Percentiles rank a stretch among this genome's conserved stretches.
Evolutionary conservation across 2,797 vertebrate genomes (phyloP).

Genomic region (Sebastes glaucus): DNA sequence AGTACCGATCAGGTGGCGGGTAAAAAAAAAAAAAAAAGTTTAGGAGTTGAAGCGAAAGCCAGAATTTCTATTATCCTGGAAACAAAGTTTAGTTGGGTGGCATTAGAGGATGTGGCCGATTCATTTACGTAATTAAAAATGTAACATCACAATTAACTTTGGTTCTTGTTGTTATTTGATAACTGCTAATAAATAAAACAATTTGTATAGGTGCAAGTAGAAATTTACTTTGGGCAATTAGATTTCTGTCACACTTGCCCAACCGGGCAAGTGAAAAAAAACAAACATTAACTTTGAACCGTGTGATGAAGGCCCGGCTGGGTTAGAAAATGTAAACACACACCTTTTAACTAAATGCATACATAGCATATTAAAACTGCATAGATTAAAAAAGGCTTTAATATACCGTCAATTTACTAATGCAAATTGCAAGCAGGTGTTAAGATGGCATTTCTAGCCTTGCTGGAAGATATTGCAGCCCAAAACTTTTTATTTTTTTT

Average conservation of each 20-base stretch:
- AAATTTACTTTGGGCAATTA: background rate
- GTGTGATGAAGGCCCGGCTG: background rate
- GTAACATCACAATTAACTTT: too few relatives aligned
- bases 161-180: too few relatives aligned
- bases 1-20: background rate
- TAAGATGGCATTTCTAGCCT: background rate
- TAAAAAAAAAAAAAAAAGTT: background rate
- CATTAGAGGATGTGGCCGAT: too few relatives aligned
- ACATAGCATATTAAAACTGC: background rate
- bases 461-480: background rate
- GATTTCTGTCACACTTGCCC: background rate
- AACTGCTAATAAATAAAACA: too few relatives aligned
- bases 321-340: background rate
- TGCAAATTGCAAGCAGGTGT: background rate
- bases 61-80: background rate
- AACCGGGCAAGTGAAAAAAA: background rate
- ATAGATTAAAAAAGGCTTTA: background rate
- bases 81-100: background rate
- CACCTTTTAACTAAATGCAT: background rate
- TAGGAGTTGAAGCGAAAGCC: background rate
- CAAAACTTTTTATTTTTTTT: background rate
- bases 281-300: background rate
- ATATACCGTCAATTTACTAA: background rate
- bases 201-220: background rate
- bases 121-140: too few relatives aligned